These are phyloP conservation scores for rat (Rattus norvegicus) DNA, from an alignment of 2,113 vertebrate genomes.

Conservation along the genomic window DNA sequence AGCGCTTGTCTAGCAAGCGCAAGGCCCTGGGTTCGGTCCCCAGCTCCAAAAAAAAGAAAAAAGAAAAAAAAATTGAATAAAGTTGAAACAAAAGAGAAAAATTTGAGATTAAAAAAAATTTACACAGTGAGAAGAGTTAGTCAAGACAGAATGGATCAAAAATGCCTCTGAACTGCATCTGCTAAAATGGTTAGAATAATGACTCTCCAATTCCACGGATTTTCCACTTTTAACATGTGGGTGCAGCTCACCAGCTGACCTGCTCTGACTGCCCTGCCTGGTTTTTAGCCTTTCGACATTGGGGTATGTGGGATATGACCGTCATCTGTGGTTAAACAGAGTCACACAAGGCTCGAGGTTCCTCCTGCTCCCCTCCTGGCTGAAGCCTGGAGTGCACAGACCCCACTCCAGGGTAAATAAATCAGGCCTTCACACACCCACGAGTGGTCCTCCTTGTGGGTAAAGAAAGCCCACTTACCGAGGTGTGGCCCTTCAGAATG, in stretches of 20 bases:
- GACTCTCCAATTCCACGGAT: not conserved
- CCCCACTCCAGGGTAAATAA: not conserved
- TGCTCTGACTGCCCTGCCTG: not conserved
- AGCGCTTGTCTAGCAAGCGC: too few relatives aligned
- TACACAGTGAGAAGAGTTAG: too few relatives aligned
- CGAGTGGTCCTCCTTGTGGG: not conserved
- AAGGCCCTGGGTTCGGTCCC: too few relatives aligned
- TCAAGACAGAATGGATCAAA: not conserved
- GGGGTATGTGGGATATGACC: not conserved
- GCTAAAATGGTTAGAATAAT: not conserved
- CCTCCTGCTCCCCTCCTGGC: not conserved
- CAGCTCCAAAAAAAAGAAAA: too few relatives aligned
- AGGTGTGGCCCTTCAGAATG: slow-evolving; percentile 94
- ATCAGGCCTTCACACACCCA: not conserved
- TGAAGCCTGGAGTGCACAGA: not conserved
- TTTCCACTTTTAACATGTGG: not conserved
- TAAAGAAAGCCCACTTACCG: slow-evolving; percentile 83
- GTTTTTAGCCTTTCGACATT: not conserved
- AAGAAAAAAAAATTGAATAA: too few relatives aligned
- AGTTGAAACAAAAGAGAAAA: too few relatives aligned
- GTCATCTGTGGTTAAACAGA: not conserved
- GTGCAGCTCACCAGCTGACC: not conserved
- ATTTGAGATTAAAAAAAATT: not conserved
- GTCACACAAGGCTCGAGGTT: not conserved
- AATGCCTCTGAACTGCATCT: not conserved